phyloP scores from a whole-genome alignment of 1,140 invertebrate species.

The Macrobrachium rosenbergii region DNA sequence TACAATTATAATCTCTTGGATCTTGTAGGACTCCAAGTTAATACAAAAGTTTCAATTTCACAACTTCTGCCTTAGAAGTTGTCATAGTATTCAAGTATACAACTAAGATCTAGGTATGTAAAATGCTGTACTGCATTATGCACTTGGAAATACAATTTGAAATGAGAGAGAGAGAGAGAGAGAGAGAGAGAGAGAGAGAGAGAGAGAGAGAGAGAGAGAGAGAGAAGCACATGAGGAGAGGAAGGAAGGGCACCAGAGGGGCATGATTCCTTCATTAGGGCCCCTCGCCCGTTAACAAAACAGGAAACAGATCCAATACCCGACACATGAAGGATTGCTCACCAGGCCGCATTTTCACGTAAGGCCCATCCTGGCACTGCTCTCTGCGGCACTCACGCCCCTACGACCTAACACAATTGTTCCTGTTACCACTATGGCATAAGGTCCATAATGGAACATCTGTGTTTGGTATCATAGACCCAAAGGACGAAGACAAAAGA shows the following conservation, averaged over 20 bases:
- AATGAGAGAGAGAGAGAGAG: neutral
- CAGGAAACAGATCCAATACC: slow-evolving; percentile 63
- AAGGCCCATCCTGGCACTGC: slow-evolving; percentile 23
- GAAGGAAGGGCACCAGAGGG: neutral
- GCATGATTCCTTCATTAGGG: slow-evolving; percentile 61
- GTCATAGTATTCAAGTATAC: too few relatives aligned
- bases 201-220: slow-evolving; percentile 3
- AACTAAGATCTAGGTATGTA: too few relatives aligned
- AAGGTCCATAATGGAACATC: slow-evolving; percentile 28
- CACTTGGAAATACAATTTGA: neutral
- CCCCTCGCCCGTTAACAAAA: slow-evolving; percentile 54
- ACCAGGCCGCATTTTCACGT: neutral
- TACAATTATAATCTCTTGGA: too few relatives aligned
- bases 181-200: slow-evolving; percentile 4
- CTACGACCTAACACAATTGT: slow-evolving; percentile 9
- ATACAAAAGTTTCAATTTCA: too few relatives aligned
- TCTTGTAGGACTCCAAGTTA: too few relatives aligned
- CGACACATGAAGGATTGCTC: slow-evolving; percentile 40
- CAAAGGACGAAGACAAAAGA: slow-evolving; percentile 22
- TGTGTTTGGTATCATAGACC: slow-evolving; percentile 28
- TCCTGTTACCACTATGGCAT: neutral
- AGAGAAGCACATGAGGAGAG: neutral
- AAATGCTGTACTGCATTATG: neutral
- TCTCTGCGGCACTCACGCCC: slow-evolving; percentile 29
- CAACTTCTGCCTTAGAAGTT: too few relatives aligned